Base-by-base conservation (phyloP, 2,888 invertebrate species). In the Cephus rjabovi region DNA sequence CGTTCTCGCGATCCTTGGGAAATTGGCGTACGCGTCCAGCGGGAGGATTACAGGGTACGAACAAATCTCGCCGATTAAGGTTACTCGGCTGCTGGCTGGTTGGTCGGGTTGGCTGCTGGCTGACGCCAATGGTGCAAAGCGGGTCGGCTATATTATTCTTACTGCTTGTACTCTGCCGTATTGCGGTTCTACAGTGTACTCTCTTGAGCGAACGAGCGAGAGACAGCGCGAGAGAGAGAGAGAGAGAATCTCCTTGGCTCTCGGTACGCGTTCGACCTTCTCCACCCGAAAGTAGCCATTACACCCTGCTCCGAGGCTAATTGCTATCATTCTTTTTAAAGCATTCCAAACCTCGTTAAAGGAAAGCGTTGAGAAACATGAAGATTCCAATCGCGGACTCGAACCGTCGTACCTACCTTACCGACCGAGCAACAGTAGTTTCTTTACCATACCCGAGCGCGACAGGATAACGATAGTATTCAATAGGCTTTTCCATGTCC, bases 111-210 rank as follows among this genome's bases (percentile, higher is more conserved):
- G 85, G 84, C 79, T 85, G 84, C 79, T 80, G 83, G 82, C 82
- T 82, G 85, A 87, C 86, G 85, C 84, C 84, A 84, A 87, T 86
- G 82, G 85, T 85, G 83, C 84, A 83, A 87, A 87, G 84, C 87
- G 83, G 87, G 84, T 86, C 86, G 85, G 30, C 81, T 81, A 81
- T 85, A 85, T 87, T 87, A 88, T 87, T 85, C 83, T 85, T 82
- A 79, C 81, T 81, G 78, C 80, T 56, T 9, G 71, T 71, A 31
- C 34, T 34, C 71, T 34, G 33, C 71, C 71, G 33, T 33, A 34
- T 33, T 71, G 71, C 71, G 30, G 34, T 34, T 71, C 71, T 71
- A 31, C 9, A 56, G 56, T 56, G 56, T 56, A 23, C 23, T 56
- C 34, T 23, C 30, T 31, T 34, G 71, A 71, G 71, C 34, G 12